phyloP scores from a whole-genome alignment of 1,140 invertebrate genomes.

The Antheraea mylitta region DNA sequence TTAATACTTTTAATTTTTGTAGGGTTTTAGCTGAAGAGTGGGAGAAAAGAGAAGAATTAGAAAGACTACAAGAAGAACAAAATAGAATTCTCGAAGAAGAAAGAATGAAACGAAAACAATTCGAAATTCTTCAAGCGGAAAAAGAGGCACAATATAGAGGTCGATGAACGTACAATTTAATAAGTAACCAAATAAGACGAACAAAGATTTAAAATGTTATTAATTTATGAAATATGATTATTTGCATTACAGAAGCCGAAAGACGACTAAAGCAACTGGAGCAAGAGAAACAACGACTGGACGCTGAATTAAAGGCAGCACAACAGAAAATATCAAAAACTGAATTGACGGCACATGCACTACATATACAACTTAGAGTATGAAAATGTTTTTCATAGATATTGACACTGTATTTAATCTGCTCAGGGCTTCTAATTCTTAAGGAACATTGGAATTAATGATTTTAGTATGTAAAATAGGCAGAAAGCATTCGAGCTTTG shows the following conservation, averaged over 20 bases:
- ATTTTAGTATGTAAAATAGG: too few relatives aligned
- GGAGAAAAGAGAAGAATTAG: constrained; percentile 89
- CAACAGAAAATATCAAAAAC: constrained; percentile 83
- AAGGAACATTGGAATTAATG: too few relatives aligned
- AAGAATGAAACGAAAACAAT: constrained; percentile 85
- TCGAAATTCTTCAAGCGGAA: constrained; percentile 84
- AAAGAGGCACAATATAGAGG: constrained; percentile 85
- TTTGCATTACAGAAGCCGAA: constrained; percentile 81
- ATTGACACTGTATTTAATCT: too few relatives aligned
- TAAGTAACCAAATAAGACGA: neutral
- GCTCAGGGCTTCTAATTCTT: too few relatives aligned
- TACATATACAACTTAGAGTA: constrained; percentile 82
- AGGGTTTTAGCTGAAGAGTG: constrained; percentile 90
- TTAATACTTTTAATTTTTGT: constrained; percentile 15
- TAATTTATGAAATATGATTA: neutral
- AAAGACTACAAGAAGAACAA: constrained; percentile 88
- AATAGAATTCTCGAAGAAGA: constrained; percentile 85
- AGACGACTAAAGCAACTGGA: constrained; percentile 83
- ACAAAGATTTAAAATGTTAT: neutral
- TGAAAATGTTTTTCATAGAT: constrained; percentile 9
- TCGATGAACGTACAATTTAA: constrained; percentile 12
- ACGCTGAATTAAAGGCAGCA: constrained; percentile 83
- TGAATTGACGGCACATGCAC: constrained; percentile 82
- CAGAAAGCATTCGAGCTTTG: too few relatives aligned
- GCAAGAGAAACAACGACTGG: constrained; percentile 82